Base-by-base conservation (phyloP, 2,888 invertebrate genomes). In the Patella pellucida region DNA sequence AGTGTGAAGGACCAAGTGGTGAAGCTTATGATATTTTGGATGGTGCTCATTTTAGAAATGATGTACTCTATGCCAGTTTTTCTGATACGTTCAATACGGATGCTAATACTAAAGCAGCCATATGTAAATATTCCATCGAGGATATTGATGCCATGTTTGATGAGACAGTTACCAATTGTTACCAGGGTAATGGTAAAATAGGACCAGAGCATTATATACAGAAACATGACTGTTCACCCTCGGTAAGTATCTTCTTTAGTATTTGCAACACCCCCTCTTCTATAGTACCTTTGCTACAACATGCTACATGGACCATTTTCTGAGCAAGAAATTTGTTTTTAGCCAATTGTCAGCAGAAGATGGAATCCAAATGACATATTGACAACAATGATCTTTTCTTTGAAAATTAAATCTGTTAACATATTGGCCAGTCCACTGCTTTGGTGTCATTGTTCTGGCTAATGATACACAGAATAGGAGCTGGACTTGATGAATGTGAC, bases 121-220 rank as follows among this genome's bases (percentile, higher is more conserved):
- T 98, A 41, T 98, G 98, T 92, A 96, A 97, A 73, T 98, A 97
- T 91, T 96, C 97, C 11, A 92, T 98, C 78, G 96, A 96, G 92
- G 94, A 95, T 71, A 96, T 98, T 83, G 93, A 97, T 70, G 93
- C 96, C 75, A 96, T 96, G 92, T 98, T 98, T 92, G 96, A 97
- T 94, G 95, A 96, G 91, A 98, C 98, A 89, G 98, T 99, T 87
- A 96, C 96, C 91, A 95, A 95, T 76, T 99, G 99, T 92, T 98
- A 97, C 92, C 95, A 95, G 90, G 98, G 98, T 27, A 94, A 94
- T 81, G 97, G 97, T 2, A 77, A 75, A 19, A 78, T 85, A 14
- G 87, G 88, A 11, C 88, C 87, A 3, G 76, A 79, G 0, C 85
- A 86, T 74, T 81, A 85, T 69, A 81, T 82, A 31, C 71, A 76